These are phyloP conservation scores for Oncorhynchus kisutch DNA, from an alignment of 2,113 vertebrate species.

Conservation along the genomic window DNA sequence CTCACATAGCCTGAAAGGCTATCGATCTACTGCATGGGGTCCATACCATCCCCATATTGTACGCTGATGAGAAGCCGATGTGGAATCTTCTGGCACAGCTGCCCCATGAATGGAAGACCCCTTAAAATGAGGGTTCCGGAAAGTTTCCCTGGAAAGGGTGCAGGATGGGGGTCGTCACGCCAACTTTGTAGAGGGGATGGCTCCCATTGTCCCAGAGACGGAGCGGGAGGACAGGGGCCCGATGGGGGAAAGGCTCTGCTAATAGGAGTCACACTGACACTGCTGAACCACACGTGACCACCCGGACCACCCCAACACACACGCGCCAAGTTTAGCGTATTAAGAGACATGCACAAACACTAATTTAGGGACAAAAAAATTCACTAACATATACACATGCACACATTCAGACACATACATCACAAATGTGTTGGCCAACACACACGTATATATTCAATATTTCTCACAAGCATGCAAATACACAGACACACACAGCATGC, in stretches of 20 bases:
- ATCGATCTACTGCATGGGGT: conserved; percentile 28
- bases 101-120: conserved; percentile 71
- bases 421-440: conserved; percentile 25
- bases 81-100: conserved; percentile 58
- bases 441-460: neutral
- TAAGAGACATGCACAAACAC: neutral
- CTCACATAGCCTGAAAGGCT: conserved; percentile 14
- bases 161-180: conserved; percentile 71
- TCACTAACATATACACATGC: neutral
- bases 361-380: neutral
- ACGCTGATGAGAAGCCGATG: conserved; percentile 29
- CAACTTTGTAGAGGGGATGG: conserved; percentile 62
- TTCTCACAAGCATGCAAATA: neutral
- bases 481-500: conserved; percentile 9
- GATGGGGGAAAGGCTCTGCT: conserved; percentile 60
- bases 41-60: conserved; percentile 27
- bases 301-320: neutral
- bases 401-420: conserved; percentile 12
- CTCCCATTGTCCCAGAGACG: conserved; percentile 65
- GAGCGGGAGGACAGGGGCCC: conserved; percentile 53
- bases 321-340: neutral
- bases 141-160: conserved; percentile 41
- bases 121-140: conserved; percentile 46
- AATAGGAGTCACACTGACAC: conserved; percentile 73
- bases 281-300: conserved; percentile 48